Conservation (phyloP, 2,888 invertebrate species). For the Agrotis ipsilon region DNA sequence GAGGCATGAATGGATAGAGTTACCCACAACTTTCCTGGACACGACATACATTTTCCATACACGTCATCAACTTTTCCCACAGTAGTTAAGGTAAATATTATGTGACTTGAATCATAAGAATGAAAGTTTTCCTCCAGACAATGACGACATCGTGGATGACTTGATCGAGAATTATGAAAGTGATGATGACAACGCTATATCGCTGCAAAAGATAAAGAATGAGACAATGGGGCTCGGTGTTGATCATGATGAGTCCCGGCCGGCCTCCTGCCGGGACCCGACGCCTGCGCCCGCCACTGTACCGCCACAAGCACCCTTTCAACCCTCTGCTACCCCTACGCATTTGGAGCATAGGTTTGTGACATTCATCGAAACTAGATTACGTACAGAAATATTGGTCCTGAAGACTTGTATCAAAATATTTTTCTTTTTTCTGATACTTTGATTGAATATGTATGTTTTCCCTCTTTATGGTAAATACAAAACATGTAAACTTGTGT, state of each 20-base stretch:
- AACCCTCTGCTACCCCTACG: slow-evolving; percentile 96
- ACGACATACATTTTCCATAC: neutral
- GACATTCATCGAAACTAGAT: neutral
- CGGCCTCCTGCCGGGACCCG: slow-evolving; percentile 70
- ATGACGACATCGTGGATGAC: slow-evolving; percentile 81
- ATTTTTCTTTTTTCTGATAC: neutral
- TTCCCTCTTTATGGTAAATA: no score
- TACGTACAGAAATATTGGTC: neutral
- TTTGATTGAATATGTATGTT: no score
- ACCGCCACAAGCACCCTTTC: slow-evolving; percentile 96
- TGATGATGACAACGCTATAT: slow-evolving; percentile 94
- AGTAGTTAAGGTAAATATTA: slow-evolving; percentile 4
- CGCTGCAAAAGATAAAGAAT: slow-evolving; percentile 94
- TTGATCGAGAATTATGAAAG: slow-evolving; percentile 90
- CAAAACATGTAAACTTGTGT: no score
- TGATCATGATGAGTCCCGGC: slow-evolving; percentile 75
- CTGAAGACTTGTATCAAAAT: no score
- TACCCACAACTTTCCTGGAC: slow-evolving; percentile 11
- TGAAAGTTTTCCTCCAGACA: slow-evolving; percentile 70
- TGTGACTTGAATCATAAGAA: slow-evolving; percentile 15
- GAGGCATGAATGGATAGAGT: neutral
- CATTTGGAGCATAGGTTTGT: slow-evolving; percentile 94
- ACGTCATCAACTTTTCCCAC: slow-evolving; percentile 33
- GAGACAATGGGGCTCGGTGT: slow-evolving; percentile 76
- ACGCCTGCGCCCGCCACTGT: slow-evolving; percentile 81